Base-by-base conservation (phyloP, 2,797 vertebrate genomes). In the Antennarius maculatus region DNA sequence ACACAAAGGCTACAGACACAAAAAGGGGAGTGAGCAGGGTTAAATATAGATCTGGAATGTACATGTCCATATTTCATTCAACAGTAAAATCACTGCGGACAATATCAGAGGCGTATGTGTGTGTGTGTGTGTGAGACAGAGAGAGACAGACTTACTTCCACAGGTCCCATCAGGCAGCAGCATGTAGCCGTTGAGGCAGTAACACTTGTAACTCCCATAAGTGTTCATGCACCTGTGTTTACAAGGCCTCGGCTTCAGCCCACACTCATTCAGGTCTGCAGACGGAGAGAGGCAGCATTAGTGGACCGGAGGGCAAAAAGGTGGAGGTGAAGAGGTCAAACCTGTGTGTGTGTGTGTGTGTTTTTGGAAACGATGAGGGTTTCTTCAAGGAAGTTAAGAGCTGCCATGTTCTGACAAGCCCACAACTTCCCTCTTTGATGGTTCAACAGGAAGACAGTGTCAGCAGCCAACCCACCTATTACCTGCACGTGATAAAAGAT, bases 161-260 rank as follows among this genome's bases (percentile, higher is more conserved):
- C 97, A 99, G 5, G 94, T 95, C 80, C 97, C 97, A 10, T 99
- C 97, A 18, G 94, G 92, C 95, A 96, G 91, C 15, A 95, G 93
- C 96, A 97, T 97, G 91, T 95, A 96, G 63, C 96, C 96, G 0
- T 93, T 96, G 53, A 97, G 94, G 72, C 97, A 99, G 93, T 96
- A 99, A 92, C 97, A 99, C 88, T 98, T 98, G 94, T 96, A 99
- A 89, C 97, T 98, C 86, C 97, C 97, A 0, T 92, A 94, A 0
- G 96, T 97, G 82, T 99, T 99, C 96, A 99, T 96, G 85, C 97
- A 99, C 39, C 97, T 94, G 91, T 97, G 95, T 72, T 97, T 98
- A 88, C 97, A 99, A 0, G 95, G 97, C 69, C 97, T 91, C 0
- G 97, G 97, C 91, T 97, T 97, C 82, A 98, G 91, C 55, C 97